These are phyloP conservation scores for Zaprionus africanus DNA, from an alignment of 1,140 invertebrate genomes.

Conservation along the genomic window DNA sequence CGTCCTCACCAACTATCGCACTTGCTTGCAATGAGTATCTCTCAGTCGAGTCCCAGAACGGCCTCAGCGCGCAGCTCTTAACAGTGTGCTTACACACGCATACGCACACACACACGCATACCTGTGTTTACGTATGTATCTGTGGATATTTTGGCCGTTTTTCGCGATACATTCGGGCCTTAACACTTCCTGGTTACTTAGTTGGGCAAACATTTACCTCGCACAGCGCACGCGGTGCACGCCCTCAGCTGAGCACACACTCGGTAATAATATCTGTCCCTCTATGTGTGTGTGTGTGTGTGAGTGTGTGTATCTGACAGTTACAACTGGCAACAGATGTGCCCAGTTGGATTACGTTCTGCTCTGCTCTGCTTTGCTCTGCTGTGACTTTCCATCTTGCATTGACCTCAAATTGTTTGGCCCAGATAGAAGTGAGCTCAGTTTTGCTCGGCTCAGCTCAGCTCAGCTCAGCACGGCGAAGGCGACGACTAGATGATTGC, in stretches of 20 bases:
- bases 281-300: not conserved
- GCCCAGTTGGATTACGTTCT: slow-evolving; percentile 1
- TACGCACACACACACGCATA: not conserved
- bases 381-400: slow-evolving; percentile 35
- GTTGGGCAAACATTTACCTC: slow-evolving; percentile 51
- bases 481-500: slow-evolving; percentile 14
- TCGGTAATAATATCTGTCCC: not conserved
- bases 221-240: slow-evolving; percentile 11
- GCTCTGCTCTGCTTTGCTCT: not conserved
- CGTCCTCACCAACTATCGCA: not conserved
- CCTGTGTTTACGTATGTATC: not conserved
- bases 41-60: not conserved
- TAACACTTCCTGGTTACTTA: slow-evolving; percentile 60
- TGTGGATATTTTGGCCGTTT: slow-evolving; percentile 7
- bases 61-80: not conserved
- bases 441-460: not conserved
- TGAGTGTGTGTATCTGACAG: slow-evolving; percentile 3
- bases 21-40: not conserved
- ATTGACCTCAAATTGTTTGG: slow-evolving; percentile 44
- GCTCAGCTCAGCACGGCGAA: not conserved
- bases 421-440: slow-evolving; percentile 12
- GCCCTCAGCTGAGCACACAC: slow-evolving; percentile 64
- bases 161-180: slow-evolving; percentile 22
- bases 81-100: not conserved
- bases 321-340: slow-evolving; percentile 34